phyloP scores from a whole-genome alignment of 92 coral and sea anemone genomes.

The Heteractis magnifica region DNA sequence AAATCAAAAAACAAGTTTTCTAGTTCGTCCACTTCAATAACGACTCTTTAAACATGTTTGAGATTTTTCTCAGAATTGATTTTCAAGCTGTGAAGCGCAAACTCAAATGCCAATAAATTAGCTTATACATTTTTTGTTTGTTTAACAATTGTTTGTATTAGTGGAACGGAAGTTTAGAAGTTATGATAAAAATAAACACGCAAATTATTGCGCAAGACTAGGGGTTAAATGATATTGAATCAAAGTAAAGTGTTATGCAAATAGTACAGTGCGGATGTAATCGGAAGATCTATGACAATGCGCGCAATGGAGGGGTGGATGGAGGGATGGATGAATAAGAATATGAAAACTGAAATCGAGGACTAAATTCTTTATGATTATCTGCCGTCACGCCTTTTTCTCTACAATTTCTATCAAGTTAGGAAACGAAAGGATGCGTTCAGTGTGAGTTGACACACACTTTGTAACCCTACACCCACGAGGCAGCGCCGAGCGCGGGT shows the following conservation, averaged over 20 bases:
- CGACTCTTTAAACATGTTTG: not conserved
- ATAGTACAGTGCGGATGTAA: too few species aligned
- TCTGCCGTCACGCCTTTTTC: not conserved
- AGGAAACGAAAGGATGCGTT: not conserved
- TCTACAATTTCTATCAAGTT: not conserved
- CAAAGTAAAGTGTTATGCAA: too few species aligned
- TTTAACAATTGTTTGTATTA: not conserved
- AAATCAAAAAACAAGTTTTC: not conserved
- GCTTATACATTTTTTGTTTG: not conserved
- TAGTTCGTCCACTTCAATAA: not conserved
- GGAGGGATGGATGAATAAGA: too few species aligned
- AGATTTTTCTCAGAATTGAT: too few species aligned
- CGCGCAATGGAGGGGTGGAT: too few species aligned
- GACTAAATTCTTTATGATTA: too few species aligned
- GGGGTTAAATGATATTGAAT: too few species aligned
- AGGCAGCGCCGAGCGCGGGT: not conserved
- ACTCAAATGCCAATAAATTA: too few species aligned
- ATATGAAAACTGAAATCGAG: too few species aligned
- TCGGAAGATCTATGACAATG: too few species aligned
- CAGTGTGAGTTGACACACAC: not conserved
- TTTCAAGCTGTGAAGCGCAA: too few species aligned
- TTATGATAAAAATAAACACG: not conserved
- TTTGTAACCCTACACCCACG: not conserved
- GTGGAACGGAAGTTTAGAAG: not conserved
- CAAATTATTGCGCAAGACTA: too few species aligned